These are phyloP conservation scores for Drosophila quinaria DNA, from an alignment of 2,888 invertebrate species.

Conservation along the genomic window DNA sequence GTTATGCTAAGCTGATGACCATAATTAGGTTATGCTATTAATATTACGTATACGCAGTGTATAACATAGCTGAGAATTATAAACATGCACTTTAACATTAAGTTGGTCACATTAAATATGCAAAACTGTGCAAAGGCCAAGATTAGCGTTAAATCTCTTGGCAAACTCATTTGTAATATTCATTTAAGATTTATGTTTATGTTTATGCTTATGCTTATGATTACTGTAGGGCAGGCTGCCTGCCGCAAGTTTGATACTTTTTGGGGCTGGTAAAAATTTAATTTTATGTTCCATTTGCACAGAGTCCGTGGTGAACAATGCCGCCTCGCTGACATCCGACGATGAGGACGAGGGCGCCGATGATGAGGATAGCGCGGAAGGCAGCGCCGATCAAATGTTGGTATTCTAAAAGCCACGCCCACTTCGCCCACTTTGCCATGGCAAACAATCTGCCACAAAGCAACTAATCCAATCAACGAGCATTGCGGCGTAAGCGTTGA, in stretches of 20 bases:
- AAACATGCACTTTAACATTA: not conserved
- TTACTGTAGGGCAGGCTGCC: constrained; percentile 7
- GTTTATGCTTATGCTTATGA: constrained; percentile 36
- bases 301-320: constrained; percentile 87
- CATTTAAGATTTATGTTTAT: constrained; percentile 41
- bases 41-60: constrained; percentile 57
- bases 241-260: constrained; percentile 25
- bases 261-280: constrained; percentile 25
- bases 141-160: constrained; percentile 40
- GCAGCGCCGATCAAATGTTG: constrained; percentile 91
- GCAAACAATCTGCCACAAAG: constrained; percentile 17
- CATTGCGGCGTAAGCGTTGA: constrained; percentile 63
- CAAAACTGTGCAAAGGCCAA: constrained; percentile 14
- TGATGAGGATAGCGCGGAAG: constrained; percentile 90
- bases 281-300: constrained; percentile 60
- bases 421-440: constrained; percentile 17
- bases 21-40: constrained; percentile 59
- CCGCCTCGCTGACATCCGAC: constrained; percentile 88
- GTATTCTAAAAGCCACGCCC: constrained; percentile 87
- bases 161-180: constrained; percentile 31
- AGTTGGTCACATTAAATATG: constrained; percentile 33
- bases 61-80: constrained; percentile 17
- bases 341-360: constrained; percentile 92
- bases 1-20: constrained; percentile 4
- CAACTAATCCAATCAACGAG: constrained; percentile 64